Conservation (phyloP, 1,140 invertebrate genomes). For the Anastrepha ludens region DNA sequence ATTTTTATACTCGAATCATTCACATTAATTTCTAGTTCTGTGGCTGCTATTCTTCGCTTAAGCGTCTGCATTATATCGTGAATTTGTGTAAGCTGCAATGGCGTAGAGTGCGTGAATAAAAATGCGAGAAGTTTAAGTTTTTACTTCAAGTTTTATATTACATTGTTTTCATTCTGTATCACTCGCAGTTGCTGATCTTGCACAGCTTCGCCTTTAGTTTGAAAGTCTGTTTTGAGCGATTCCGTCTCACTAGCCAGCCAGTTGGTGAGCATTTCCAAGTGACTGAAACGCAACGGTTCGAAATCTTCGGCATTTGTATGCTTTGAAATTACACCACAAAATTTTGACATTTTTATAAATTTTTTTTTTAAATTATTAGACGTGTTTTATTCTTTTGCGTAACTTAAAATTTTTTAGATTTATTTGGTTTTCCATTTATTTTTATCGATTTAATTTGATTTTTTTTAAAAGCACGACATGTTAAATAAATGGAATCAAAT, state of each 20-base stretch:
- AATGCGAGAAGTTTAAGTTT: neutral
- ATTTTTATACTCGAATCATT: slow-evolving; percentile 16
- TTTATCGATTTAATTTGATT: too few species aligned
- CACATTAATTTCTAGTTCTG: neutral
- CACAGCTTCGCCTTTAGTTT: slow-evolving; percentile 3
- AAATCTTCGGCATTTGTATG: neutral
- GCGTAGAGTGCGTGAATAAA: neutral
- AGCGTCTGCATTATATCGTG: neutral
- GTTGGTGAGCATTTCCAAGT: slow-evolving; percentile 18
- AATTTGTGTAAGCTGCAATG: neutral
- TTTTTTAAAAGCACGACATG: too few species aligned
- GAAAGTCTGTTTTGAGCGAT: slow-evolving; percentile 8
- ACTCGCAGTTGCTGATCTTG: slow-evolving; percentile 14
- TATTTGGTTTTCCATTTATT: neutral
- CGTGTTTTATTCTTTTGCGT: neutral
- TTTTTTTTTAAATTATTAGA: neutral
- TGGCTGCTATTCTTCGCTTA: neutral
- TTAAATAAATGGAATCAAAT: too few species aligned
- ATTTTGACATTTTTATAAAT: slow-evolving; percentile 54
- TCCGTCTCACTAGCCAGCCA: slow-evolving; percentile 53
- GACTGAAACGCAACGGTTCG: slow-evolving; percentile 30
- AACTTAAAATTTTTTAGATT: neutral
- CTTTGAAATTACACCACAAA: slow-evolving; percentile 53
- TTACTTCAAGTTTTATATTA: neutral
- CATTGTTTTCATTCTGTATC: slow-evolving; percentile 15